Percentiles rank a stretch among this genome's conserved stretches.
Conservation (phyloP, 2,113 vertebrate genomes). For the Tragelaphus imberbis region DNA sequence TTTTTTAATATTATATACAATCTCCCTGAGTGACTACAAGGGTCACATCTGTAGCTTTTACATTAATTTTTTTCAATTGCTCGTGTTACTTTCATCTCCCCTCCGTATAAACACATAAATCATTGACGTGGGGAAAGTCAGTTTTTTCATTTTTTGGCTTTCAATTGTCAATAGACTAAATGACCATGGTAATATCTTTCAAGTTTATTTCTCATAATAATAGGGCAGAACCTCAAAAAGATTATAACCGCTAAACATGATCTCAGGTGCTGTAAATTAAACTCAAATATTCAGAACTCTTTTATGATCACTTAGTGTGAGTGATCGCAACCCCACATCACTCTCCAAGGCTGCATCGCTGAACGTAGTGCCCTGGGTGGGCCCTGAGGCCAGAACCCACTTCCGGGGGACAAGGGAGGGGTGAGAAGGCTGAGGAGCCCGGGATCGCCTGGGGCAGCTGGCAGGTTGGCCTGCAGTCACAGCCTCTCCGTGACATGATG, state of each 20-base stretch:
- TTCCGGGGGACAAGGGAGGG: too few species aligned
- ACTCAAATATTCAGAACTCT: neutral
- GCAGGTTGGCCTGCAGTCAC: rapidly evolving
- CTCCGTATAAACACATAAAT: neutral
- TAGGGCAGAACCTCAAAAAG: neutral
- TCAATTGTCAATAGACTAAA: neutral
- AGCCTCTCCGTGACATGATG: neutral
- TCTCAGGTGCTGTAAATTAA: neutral
- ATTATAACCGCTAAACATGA: neutral
- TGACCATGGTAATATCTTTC: neutral
- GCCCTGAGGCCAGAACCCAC: neutral
- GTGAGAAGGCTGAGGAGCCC: neutral
- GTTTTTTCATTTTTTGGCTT: neutral
- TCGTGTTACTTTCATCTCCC: neutral
- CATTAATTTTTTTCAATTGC: too few species aligned
- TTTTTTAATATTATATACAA: neutral
- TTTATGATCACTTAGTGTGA: neutral
- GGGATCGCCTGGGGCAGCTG: rapidly evolving
- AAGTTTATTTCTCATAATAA: neutral
- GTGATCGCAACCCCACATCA: too few species aligned
- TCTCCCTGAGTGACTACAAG: neutral
- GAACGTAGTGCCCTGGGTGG: too few species aligned
- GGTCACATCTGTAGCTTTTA: neutral
- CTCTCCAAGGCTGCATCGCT: neutral
- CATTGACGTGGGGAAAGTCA: neutral